phyloP scores from a whole-genome alignment of 2,797 vertebrate species.

The Heteromormyrus szaboi region DNA sequence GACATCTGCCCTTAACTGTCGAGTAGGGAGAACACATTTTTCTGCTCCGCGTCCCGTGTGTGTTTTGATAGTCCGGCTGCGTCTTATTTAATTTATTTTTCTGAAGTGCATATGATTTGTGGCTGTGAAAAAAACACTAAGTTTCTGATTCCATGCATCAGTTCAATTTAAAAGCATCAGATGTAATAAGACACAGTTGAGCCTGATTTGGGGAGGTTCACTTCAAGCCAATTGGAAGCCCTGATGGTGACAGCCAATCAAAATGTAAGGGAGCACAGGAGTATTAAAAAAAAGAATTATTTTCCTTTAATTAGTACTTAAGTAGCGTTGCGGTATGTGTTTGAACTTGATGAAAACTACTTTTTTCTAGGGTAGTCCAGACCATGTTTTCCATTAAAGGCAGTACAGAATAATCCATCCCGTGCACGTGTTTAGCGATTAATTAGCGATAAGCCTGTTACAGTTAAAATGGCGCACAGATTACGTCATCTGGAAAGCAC shows the following conservation, averaged over 20 bases:
- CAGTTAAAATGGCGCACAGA: conserved; percentile 46
- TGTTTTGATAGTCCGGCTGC: conserved; percentile 28
- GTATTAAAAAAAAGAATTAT: conserved; percentile 36
- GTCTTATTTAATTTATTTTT: conserved; percentile 4
- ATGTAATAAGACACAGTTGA: conserved; percentile 23
- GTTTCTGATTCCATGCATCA: conserved; percentile 24
- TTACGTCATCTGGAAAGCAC: conserved; percentile 49
- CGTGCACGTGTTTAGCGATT: conserved; percentile 49
- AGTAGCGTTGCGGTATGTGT: conserved; percentile 45
- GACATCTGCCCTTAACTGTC: background rate
- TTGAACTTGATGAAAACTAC: conserved; percentile 46
- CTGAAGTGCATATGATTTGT: conserved; percentile 32
- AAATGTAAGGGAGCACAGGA: conserved; percentile 23
- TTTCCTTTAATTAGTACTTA: conserved; percentile 52
- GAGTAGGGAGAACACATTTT: conserved; percentile 3
- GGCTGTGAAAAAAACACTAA: conserved; percentile 35
- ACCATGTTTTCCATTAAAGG: conserved; percentile 41
- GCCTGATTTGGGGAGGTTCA: conserved; percentile 25
- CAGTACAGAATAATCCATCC: conserved; percentile 52
- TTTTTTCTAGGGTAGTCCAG: conserved; percentile 35
- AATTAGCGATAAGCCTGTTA: conserved; percentile 55
- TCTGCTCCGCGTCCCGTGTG: conserved; percentile 1
- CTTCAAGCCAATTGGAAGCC: conserved; percentile 28
- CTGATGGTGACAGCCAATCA: conserved; percentile 23
- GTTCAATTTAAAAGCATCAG: conserved; percentile 31